Evolutionary conservation across 2,113 vertebrate species (phyloP).

Genomic region (Leucopsar rothschildi): DNA sequence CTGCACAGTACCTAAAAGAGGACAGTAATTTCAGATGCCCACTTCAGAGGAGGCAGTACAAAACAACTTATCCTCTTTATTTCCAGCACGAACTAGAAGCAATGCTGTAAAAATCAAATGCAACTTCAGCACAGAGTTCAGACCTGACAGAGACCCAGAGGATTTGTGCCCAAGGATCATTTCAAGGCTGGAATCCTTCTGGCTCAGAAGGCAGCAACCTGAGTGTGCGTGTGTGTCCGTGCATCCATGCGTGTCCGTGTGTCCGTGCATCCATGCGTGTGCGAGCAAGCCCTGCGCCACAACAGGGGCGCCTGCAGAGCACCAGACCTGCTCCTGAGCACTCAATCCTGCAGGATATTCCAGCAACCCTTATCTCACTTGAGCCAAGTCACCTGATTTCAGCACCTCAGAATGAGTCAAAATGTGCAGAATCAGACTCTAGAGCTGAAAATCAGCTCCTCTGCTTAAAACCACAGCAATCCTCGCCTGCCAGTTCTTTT

Average conservation of each 20-base stretch:
- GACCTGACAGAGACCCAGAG: neutral
- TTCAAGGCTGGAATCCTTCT: neutral
- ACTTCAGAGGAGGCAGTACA: neutral
- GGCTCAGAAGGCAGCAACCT: neutral
- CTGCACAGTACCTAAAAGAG: neutral
- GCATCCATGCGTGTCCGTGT: neutral
- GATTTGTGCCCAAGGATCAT: neutral
- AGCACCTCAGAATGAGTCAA: neutral
- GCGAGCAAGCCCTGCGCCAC: neutral
- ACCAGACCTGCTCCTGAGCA: neutral
- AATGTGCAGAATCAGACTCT: neutral
- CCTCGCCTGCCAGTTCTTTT: slow-evolving; percentile 48
- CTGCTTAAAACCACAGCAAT: slow-evolving; percentile 9
- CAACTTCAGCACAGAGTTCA: neutral
- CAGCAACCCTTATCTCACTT: neutral
- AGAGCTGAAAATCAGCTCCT: neutral
- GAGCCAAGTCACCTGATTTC: neutral
- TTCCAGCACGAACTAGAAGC: neutral
- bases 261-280: fast-evolving
- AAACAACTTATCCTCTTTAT: neutral
- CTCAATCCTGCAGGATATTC: neutral
- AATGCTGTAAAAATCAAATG: neutral
- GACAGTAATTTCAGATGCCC: neutral
- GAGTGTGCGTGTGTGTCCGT: fast-evolving
- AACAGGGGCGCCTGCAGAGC: neutral